Percentiles rank a stretch among this genome's conserved stretches.
Conservation (phyloP, 2,113 vertebrate genomes). For the Danionella cerebrum region DNA sequence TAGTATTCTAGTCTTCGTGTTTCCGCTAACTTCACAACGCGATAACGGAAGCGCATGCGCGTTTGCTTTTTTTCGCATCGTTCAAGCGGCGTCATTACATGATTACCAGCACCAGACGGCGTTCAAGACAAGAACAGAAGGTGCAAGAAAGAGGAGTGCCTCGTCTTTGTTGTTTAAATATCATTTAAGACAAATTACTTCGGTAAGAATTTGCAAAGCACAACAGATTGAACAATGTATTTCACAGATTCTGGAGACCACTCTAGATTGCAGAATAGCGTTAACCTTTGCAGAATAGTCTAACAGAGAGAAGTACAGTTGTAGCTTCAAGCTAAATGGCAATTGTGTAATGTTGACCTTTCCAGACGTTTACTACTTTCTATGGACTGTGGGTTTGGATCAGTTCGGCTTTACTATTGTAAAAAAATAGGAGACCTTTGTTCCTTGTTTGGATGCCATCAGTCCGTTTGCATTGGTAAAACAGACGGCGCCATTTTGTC, state of each 20-base stretch:
- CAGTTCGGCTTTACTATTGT: not conserved
- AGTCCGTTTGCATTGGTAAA: not conserved
- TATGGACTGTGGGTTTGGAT: no score
- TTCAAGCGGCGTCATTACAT: not conserved
- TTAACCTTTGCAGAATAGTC: not conserved
- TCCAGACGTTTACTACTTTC: no score
- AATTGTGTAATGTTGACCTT: no score
- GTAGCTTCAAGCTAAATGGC: not conserved
- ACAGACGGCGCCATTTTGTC: constrained; percentile 31
- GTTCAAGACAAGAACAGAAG: constrained; percentile 8
- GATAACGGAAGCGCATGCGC: not conserved
- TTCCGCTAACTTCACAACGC: no score
- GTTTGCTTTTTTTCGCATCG: not conserved
- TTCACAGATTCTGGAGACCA: not conserved
- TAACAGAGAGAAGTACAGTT: not conserved
- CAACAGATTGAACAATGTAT: constrained; percentile 20
- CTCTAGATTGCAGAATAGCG: constrained; percentile 7
- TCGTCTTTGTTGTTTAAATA: constrained; percentile 26
- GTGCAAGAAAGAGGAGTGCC: constrained; percentile 38
- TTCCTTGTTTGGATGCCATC: not conserved
- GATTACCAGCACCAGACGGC: not conserved
- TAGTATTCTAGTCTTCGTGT: no score
- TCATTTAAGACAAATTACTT: constrained; percentile 52
- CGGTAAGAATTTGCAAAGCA: constrained; percentile 51
- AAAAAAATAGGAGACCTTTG: not conserved